These are phyloP conservation scores for Smutsia gigantea DNA, from an alignment of 2,797 vertebrate species.

Conservation along the genomic window DNA sequence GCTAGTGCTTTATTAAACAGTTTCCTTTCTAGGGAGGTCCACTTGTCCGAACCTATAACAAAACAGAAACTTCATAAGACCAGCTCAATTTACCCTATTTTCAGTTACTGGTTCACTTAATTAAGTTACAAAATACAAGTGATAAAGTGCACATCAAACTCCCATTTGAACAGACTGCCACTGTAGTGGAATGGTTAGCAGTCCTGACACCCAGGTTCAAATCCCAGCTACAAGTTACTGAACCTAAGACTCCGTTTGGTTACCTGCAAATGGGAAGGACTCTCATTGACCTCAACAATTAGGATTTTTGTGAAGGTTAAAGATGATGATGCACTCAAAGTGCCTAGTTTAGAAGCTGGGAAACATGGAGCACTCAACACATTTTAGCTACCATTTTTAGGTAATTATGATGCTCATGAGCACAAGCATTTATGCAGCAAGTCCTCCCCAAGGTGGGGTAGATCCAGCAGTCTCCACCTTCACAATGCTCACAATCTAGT, in stretches of 20 bases:
- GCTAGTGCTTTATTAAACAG: conserved; percentile 92
- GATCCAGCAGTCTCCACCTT: background rate
- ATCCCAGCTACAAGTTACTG: background rate
- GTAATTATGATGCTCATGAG: background rate
- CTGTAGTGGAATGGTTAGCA: background rate
- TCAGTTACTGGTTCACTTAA: background rate
- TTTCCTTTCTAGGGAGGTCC: conserved; percentile 92
- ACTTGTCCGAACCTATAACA: conserved; percentile 89
- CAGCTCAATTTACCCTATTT: background rate
- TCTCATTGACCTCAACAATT: background rate
- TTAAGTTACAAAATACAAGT: background rate
- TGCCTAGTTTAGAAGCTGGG: background rate
- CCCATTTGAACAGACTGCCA: background rate
- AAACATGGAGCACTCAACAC: background rate
- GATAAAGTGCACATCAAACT: background rate
- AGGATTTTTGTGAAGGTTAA: background rate
- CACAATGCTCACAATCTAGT: background rate
- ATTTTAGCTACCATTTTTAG: background rate
- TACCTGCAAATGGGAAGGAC: background rate
- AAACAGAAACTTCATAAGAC: conserved; percentile 32
- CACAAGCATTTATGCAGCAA: rapidly evolving
- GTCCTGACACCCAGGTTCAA: background rate
- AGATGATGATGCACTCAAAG: background rate
- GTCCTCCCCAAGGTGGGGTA: background rate
- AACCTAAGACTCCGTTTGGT: background rate